Evolutionary conservation across 2,113 vertebrate species (phyloP).

Genomic region (Saimiri boliviensis): DNA sequence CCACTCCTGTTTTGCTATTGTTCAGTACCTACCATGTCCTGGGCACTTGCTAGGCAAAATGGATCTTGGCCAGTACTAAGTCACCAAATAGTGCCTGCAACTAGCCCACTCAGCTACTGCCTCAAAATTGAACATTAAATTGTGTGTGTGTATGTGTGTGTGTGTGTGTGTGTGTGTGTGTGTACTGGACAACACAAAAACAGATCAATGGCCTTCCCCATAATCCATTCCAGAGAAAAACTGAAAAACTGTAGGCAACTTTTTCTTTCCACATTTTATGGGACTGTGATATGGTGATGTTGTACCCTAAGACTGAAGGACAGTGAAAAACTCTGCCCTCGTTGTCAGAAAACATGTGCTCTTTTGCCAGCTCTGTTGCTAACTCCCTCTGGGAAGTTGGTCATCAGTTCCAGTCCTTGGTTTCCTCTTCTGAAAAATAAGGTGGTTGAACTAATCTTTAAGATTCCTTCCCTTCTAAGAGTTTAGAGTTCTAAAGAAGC

Average conservation of each 20-base stretch:
- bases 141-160: background rate
- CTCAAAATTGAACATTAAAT: background rate
- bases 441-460: background rate
- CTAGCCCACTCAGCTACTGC: background rate
- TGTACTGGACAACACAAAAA: background rate
- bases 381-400: background rate
- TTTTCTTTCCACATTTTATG: background rate
- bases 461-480: background rate
- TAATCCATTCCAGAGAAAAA: background rate
- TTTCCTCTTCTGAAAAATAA: conserved; percentile 32
- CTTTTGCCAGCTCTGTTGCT: background rate
- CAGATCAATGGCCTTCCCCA: background rate
- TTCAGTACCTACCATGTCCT: background rate
- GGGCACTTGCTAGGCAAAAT: background rate
- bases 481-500: background rate
- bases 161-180: background rate
- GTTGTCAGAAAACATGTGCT: background rate
- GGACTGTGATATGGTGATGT: background rate
- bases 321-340: background rate
- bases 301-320: background rate
- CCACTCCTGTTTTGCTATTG: background rate
- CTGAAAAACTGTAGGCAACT: background rate
- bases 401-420: background rate
- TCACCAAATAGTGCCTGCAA: background rate
- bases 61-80: background rate